These are phyloP conservation scores for Silurus aristotelis DNA, from an alignment of 2,797 vertebrate genomes.

Conservation along the genomic window DNA sequence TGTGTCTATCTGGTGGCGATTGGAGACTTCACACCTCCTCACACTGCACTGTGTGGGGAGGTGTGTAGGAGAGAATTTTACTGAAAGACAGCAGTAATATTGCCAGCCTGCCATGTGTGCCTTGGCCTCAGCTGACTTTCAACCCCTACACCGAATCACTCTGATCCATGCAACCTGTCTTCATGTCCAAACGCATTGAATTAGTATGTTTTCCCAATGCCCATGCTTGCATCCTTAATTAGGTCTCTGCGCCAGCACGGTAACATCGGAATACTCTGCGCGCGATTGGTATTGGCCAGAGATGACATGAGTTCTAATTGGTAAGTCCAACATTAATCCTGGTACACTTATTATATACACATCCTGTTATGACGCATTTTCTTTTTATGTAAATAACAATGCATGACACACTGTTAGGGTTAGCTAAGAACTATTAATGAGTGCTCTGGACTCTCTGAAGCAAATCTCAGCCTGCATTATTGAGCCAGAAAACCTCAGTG, in stretches of 20 bases:
- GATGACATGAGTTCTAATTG: constrained; percentile 7
- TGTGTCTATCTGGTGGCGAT: constrained; percentile 57
- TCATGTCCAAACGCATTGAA: constrained; percentile 47
- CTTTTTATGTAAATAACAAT: neutral
- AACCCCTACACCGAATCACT: constrained; percentile 52
- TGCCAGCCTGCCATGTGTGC: constrained; percentile 55
- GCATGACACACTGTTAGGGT: neutral
- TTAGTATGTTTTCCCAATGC: constrained; percentile 55
- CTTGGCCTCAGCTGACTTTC: constrained; percentile 57
- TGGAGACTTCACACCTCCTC: constrained; percentile 49
- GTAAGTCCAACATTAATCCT: constrained; percentile 4
- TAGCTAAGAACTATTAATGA: constrained; percentile 7
- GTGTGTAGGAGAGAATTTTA: constrained; percentile 29
- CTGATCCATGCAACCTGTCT: constrained; percentile 33
- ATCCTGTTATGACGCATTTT: neutral
- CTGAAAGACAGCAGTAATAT: constrained; percentile 25
- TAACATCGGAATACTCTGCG: constrained; percentile 22
- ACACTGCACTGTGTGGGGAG: constrained; percentile 39
- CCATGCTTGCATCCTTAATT: constrained; percentile 56
- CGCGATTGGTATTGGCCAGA: constrained; percentile 6
- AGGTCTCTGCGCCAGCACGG: constrained; percentile 50
- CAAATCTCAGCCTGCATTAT: constrained; percentile 37
- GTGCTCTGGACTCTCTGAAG: neutral
- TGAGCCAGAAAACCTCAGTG: constrained; percentile 32
- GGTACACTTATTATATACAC: neutral